Percentiles rank a stretch among this genome's conserved stretches.
Conservation (phyloP, 2,797 vertebrate genomes). For the Myripristis jacobus region DNA sequence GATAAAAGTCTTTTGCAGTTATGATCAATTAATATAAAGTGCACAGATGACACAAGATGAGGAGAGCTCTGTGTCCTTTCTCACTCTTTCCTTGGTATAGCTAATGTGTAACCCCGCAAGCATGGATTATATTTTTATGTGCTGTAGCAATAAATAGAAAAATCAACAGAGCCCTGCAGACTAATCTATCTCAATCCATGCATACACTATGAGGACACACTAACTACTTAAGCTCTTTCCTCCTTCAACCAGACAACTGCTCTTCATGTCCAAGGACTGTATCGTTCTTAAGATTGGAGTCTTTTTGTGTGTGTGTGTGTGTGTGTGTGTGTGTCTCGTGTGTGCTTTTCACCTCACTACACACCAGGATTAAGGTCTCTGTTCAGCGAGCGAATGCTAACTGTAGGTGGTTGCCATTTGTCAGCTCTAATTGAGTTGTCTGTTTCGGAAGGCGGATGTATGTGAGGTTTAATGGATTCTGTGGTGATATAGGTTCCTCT, state of each 20-base stretch:
- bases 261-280: conserved; percentile 16
- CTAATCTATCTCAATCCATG: conserved; percentile 41
- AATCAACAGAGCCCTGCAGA: conserved; percentile 29
- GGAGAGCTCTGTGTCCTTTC: conserved; percentile 10
- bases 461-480: conserved; percentile 24
- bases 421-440: conserved; percentile 26
- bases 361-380: conserved; percentile 19
- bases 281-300: conserved; percentile 11
- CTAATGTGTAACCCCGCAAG: conserved; percentile 28
- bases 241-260: background rate
- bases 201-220: conserved; percentile 30
- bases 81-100: conserved; percentile 5
- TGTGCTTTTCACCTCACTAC: background rate
- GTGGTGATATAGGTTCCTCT: conserved; percentile 27
- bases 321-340: conserved; percentile 15
- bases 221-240: conserved; percentile 20
- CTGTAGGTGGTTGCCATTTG: conserved; percentile 28
- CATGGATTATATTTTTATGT: conserved; percentile 43
- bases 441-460: conserved; percentile 7
- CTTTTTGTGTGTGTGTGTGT: too few species aligned
- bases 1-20: too few species aligned
- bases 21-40: too few species aligned
- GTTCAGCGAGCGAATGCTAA: conserved; percentile 13
- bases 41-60: too few species aligned
- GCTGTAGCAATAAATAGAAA: conserved; percentile 34